phyloP scores from a whole-genome alignment of 2,888 invertebrate species.

The Eurytoma californica region DNA sequence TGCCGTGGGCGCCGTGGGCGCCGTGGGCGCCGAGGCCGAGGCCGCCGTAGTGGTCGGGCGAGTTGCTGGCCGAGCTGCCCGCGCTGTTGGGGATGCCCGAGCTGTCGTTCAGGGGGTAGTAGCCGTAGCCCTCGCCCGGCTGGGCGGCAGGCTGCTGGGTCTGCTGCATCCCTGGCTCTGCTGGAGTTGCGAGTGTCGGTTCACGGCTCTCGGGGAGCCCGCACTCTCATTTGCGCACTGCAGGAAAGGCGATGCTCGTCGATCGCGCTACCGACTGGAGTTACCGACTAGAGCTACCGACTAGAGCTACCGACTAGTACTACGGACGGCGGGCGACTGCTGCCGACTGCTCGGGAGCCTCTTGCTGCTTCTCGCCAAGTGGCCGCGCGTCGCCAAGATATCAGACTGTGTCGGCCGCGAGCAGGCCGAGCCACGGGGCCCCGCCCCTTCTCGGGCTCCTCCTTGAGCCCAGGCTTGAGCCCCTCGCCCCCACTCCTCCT shows the following conservation, averaged over 20 bases:
- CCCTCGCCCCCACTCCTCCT: background rate
- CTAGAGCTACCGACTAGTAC: too few relatives aligned
- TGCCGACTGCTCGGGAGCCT: background rate
- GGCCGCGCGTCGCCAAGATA: constrained; percentile 16
- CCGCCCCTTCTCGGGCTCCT: constrained; percentile 10
- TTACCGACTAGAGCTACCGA: too few relatives aligned
- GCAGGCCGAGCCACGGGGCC: background rate
- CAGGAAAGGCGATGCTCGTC: background rate
- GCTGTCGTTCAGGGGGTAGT: constrained; percentile 65
- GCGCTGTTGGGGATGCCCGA: constrained; percentile 68
- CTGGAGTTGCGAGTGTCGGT: too few relatives aligned
- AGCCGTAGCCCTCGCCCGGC: constrained; percentile 23
- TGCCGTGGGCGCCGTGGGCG: background rate
- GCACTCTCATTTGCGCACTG: background rate
- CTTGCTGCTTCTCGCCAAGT: too few relatives aligned
- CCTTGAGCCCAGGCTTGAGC: background rate
- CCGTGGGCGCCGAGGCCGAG: constrained; percentile 54
- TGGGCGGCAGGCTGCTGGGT: constrained; percentile 61
- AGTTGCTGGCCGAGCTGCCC: constrained; percentile 70
- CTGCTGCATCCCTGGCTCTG: background rate
- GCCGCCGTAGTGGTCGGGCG: constrained; percentile 65
- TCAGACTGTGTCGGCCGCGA: background rate
- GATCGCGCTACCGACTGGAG: background rate
- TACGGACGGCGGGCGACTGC: background rate
- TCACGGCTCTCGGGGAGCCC: background rate